A percentile compares a stretch with the other conserved stretches of the same genome.
Conservation (phyloP, 2,888 invertebrate genomes). For the Cantharis nigra region DNA sequence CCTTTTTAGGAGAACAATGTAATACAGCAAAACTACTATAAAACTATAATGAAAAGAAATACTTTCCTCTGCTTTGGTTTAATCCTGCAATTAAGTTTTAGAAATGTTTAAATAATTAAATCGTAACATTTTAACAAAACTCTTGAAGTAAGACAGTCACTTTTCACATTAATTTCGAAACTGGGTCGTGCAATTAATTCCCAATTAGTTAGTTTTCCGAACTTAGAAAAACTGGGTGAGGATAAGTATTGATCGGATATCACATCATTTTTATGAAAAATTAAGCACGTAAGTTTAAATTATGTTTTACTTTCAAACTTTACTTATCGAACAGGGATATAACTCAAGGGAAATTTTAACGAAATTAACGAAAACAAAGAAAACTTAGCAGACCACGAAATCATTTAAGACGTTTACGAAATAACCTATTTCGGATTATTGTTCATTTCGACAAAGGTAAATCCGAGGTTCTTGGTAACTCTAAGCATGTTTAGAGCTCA, state of each 20-base stretch:
- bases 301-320: too few species aligned
- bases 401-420: too few species aligned
- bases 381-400: too few species aligned
- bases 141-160: background rate
- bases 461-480: too few species aligned
- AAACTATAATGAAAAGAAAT: background rate
- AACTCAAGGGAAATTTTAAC: too few species aligned
- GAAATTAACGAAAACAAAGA: too few species aligned
- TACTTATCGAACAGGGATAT: too few species aligned
- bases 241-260: background rate
- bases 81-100: background rate
- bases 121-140: background rate
- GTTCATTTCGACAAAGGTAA: too few species aligned
- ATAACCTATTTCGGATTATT: too few species aligned
- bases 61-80: background rate
- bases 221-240: background rate
- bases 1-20: too few species aligned
- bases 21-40: too few species aligned
- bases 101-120: background rate
- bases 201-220: background rate
- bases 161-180: background rate
- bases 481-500: too few species aligned
- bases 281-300: background rate
- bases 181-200: background rate
- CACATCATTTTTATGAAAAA: background rate